A percentile compares a stretch with the other conserved stretches of the same genome.
Conservation (phyloP, 2,888 invertebrate genomes). For the Mesochorus sp. region DNA sequence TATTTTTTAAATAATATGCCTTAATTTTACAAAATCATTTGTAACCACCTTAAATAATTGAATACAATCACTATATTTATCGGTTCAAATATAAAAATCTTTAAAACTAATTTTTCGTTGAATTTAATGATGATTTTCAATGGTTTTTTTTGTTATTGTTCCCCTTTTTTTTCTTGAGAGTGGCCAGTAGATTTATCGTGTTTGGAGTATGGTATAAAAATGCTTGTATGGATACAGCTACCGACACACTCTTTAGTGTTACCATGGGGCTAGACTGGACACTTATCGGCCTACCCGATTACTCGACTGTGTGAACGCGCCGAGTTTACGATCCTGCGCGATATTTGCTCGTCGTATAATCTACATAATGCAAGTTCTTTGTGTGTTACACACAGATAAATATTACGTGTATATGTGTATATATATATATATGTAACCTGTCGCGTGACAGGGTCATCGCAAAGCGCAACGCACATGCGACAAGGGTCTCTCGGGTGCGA, state of each 20-base stretch:
- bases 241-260: not conserved
- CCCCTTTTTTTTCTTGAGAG: no score
- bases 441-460: not conserved
- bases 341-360: constrained; percentile 8
- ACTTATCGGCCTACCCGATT: constrained; percentile 40
- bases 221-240: not conserved
- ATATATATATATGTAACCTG: not conserved
- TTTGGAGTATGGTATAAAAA: not conserved
- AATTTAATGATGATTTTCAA: no score
- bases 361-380: not conserved
- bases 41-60: no score
- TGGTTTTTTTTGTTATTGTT: no score
- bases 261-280: constrained; percentile 1
- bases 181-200: not conserved
- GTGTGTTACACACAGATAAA: no score
- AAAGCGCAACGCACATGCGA: constrained; percentile 15
- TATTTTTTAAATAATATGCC: no score
- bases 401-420: no score
- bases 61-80: no score
- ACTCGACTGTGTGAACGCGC: constrained; percentile 36
- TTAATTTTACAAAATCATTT: no score
- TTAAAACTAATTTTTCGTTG: no score
- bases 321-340: constrained; percentile 38
- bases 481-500: constrained; percentile 19
- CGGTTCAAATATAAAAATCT: no score